Conservation (phyloP, 2,888 invertebrate genomes). For the Liposcelis brunnea region DNA sequence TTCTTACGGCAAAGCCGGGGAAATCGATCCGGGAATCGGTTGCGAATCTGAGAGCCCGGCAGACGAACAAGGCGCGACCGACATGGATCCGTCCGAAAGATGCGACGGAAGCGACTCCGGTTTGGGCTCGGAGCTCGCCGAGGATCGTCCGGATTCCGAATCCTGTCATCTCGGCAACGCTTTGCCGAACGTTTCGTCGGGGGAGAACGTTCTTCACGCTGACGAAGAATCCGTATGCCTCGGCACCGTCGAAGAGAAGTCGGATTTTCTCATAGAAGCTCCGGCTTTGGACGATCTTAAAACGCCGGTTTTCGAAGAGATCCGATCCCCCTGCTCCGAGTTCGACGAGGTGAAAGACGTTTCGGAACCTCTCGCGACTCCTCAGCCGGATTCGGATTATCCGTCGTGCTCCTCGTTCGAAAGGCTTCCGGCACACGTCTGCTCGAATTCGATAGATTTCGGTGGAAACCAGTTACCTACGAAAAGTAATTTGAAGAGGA, state of each 20-base stretch:
- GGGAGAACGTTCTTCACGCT: no score
- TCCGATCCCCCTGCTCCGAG: neutral
- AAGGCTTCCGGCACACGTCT: no score
- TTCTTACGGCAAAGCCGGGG: no score
- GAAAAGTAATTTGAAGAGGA: constrained; percentile 55
- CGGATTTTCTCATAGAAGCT: no score
- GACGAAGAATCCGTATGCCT: no score
- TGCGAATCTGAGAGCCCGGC: no score
- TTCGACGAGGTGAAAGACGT: neutral
- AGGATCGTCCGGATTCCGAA: constrained; percentile 23
- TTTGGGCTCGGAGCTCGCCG: constrained; percentile 54
- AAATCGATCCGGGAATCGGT: no score
- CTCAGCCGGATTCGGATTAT: constrained; percentile 22
- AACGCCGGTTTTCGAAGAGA: neutral
- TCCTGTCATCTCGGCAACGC: constrained; percentile 26
- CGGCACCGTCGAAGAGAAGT: no score
- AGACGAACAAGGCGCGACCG: neutral
- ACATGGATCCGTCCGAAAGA: constrained; percentile 23
- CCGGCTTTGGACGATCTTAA: neutral
- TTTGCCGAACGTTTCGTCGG: no score
- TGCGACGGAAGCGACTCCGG: constrained; percentile 77
- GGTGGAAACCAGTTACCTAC: no score
- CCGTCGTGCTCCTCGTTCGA: no score
- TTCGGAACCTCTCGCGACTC: constrained; percentile 17
- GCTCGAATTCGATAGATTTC: no score